A percentile compares a stretch with the other conserved stretches of the same genome.
These are phyloP conservation scores for Conops quadrifasciatus DNA, from an alignment of 2,888 invertebrate species.

Conservation along the genomic window DNA sequence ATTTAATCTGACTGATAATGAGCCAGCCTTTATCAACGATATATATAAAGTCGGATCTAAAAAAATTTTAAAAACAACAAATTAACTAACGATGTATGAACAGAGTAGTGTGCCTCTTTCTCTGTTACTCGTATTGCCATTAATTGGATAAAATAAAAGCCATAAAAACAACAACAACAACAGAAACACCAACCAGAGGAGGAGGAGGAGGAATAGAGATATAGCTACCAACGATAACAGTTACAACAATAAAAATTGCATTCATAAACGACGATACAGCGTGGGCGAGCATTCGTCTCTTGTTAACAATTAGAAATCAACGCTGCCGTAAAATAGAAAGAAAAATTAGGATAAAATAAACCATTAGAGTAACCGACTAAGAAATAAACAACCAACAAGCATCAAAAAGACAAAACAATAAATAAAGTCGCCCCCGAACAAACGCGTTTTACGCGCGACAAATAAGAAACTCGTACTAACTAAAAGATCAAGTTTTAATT, in stretches of 20 bases:
- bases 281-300: not conserved
- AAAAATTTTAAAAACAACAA: not conserved
- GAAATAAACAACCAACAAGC: not conserved
- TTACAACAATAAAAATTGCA: not conserved
- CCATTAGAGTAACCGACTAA: conserved; percentile 10
- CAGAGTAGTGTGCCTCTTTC: too few relatives aligned
- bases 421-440: not conserved
- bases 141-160: too few relatives aligned
- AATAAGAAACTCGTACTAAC: not conserved
- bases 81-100: too few relatives aligned
- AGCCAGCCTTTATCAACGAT: not conserved
- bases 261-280: not conserved
- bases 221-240: not conserved
- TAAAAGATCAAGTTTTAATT: not conserved
- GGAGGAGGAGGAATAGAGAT: not conserved
- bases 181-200: not conserved
- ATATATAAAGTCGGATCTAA: not conserved
- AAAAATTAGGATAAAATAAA: conserved; percentile 6
- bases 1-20: not conserved
- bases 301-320: too few relatives aligned
- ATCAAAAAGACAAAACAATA: too few relatives aligned
- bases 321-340: conserved; percentile 9
- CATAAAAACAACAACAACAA: not conserved
- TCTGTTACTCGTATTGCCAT: too few relatives aligned
- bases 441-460: not conserved